Percentiles rank a stretch among this genome's conserved stretches.
phyloP scores from a whole-genome alignment of 1,140 invertebrate species.

The Pachyrhynchus sulphureomaculatus region DNA sequence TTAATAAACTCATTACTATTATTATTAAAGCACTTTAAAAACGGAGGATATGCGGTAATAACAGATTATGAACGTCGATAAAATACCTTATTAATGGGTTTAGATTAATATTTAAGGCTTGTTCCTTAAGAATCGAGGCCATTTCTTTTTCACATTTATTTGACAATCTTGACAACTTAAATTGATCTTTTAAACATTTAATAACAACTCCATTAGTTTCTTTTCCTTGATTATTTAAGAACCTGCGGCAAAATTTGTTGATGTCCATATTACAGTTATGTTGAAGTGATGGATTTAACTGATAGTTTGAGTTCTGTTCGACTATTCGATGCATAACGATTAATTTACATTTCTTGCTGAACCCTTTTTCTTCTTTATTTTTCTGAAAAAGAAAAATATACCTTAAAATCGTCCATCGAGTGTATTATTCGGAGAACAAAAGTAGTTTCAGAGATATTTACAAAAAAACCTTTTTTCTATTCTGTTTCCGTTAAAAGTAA shows the following conservation, averaged over 20 bases:
- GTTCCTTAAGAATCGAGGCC: slow-evolving; percentile 77
- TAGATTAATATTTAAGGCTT: slow-evolving; percentile 82
- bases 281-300: slow-evolving; percentile 86
- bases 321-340: slow-evolving; percentile 88
- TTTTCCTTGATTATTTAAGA: slow-evolving; percentile 46
- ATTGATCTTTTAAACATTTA: slow-evolving; percentile 74
- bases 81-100: slow-evolving; percentile 79
- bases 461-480: too few relatives aligned
- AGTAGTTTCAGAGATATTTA: too few relatives aligned
- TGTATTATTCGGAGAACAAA: too few relatives aligned
- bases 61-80: too few relatives aligned
- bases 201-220: slow-evolving; percentile 59
- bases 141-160: slow-evolving; percentile 80
- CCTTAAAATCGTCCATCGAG: too few relatives aligned
- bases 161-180: slow-evolving; percentile 70
- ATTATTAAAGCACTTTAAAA: too few relatives aligned
- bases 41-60: too few relatives aligned
- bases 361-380: slow-evolving; percentile 77
- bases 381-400: slow-evolving; percentile 56
- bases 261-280: slow-evolving; percentile 74
- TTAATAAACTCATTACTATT: too few relatives aligned
- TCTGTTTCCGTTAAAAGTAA: too few relatives aligned
- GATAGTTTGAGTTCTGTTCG: slow-evolving; percentile 88
- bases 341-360: slow-evolving; percentile 83
- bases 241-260: slow-evolving; percentile 64